Percentiles rank a stretch among this genome's conserved stretches.
These are phyloP conservation scores for Pteronura brasiliensis DNA, from an alignment of 2,113 vertebrate genomes.

Conservation along the genomic window DNA sequence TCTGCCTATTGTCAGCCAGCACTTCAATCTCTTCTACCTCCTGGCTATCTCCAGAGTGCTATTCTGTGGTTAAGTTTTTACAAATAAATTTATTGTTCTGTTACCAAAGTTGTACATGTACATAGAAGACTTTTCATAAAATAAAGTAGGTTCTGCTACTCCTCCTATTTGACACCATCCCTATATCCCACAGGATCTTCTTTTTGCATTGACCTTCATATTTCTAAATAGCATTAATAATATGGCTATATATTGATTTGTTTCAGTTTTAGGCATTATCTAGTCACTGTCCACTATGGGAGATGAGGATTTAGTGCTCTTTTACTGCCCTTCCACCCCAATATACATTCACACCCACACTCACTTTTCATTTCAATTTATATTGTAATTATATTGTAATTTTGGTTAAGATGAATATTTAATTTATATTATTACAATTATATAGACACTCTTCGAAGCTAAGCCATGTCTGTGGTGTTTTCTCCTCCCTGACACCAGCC, in stretches of 20 bases:
- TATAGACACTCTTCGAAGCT: neutral
- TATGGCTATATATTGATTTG: neutral
- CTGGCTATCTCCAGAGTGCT: neutral
- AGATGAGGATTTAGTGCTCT: neutral
- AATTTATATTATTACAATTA: neutral
- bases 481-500: neutral
- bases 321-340: neutral
- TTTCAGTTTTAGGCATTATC: neutral
- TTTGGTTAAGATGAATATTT: neutral
- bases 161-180: neutral
- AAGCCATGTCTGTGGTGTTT: neutral
- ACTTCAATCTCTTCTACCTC: neutral
- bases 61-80: neutral
- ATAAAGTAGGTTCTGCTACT: neutral
- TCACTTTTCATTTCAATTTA: neutral
- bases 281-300: neutral
- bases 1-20: neutral
- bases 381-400: neutral
- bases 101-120: neutral
- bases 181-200: neutral
- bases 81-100: neutral
- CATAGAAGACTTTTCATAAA: neutral
- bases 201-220: neutral
- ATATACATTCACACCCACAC: neutral
- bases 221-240: neutral